Base-by-base conservation (phyloP, 2,797 vertebrate genomes). In the Capromys pilorides region DNA sequence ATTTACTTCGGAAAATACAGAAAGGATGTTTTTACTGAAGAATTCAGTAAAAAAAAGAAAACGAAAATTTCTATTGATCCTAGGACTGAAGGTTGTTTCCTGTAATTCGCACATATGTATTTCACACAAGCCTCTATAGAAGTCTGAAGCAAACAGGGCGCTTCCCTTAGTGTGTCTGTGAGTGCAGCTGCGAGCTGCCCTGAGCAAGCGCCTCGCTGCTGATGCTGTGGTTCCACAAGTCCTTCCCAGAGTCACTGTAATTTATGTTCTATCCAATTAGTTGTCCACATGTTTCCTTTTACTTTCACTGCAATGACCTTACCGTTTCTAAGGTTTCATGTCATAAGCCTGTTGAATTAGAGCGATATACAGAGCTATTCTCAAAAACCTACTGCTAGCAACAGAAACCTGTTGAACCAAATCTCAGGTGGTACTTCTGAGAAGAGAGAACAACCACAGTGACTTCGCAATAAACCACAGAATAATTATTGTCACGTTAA, bases 271-370 rank as follows among this genome's bases (percentile, higher is more conserved):
- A 79, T 49, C 92, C 96, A 81, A 95, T 95, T 96, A 95, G 92
- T 54, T 97, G 97, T 95, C 93, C 81, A 62, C 0, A 6, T 39
- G 39, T 67, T 81, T 97, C 77, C 90, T 96, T 96, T 96, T 94
- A 96, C 97, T 96, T 97, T 97, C 96, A 88, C 91, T 91, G 77
- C 57, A 79, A 75, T 96, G 96, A 97, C 97, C 97, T 98, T 96
- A 93, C 88, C 95, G 96, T 96, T 93, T 49, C 93, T 93, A 94
- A 93, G 96, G 96, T 93, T 94, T 97, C 86, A 79, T 4, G 88
- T 88, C 91, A 92, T 94, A 96, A 91, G 93, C 95, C 95, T 0
- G 19, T 87, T 97, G 96, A 92, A 89, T 96, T 95, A 97, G 95
- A 95, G 94, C 87, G 81, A 89, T 81, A 85, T 69, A 95, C 88